These are phyloP conservation scores for Thaumetopoea pityocampa DNA, from an alignment of 1,140 invertebrate species.

Conservation along the genomic window DNA sequence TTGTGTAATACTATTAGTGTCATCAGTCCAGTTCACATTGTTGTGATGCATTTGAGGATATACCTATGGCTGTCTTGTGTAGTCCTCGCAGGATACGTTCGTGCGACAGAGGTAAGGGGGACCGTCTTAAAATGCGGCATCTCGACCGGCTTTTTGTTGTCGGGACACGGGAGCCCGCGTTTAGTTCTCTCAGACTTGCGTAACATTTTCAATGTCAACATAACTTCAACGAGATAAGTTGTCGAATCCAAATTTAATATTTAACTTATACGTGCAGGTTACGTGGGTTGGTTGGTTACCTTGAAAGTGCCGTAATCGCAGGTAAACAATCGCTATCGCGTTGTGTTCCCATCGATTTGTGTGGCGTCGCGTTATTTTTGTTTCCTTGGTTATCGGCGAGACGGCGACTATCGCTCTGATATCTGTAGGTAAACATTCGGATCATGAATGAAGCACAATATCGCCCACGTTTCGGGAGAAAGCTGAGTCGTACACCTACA, in stretches of 20 bases:
- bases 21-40: conserved; percentile 45
- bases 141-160: conserved; percentile 61
- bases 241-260: conserved; percentile 27
- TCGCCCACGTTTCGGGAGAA: conserved; percentile 50
- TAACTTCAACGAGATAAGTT: conserved; percentile 26
- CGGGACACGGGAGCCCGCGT: conserved; percentile 30
- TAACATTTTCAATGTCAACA: conserved; percentile 73
- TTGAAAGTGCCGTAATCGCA: conserved; percentile 59
- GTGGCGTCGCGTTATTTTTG: conserved; percentile 39
- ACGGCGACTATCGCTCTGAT: conserved; percentile 7
- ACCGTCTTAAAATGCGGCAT: conserved; percentile 66
- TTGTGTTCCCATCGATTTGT: conserved; percentile 48
- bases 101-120: conserved; percentile 75
- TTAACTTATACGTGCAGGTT: conserved; percentile 21
- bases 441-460: conserved; percentile 44
- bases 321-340: conserved; percentile 67
- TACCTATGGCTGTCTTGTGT: conserved; percentile 75
- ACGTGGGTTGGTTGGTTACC: conserved; percentile 39
- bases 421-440: conserved; percentile 40
- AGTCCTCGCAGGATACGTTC: conserved; percentile 74
- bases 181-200: conserved; percentile 47
- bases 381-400: conserved; percentile 17
- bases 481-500: conserved; percentile 29
- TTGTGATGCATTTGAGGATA: conserved; percentile 76
- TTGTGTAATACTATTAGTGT: conserved; percentile 54